Conservation (phyloP, 2,113 vertebrate genomes). For the Thamnophis sirtalis region DNA sequence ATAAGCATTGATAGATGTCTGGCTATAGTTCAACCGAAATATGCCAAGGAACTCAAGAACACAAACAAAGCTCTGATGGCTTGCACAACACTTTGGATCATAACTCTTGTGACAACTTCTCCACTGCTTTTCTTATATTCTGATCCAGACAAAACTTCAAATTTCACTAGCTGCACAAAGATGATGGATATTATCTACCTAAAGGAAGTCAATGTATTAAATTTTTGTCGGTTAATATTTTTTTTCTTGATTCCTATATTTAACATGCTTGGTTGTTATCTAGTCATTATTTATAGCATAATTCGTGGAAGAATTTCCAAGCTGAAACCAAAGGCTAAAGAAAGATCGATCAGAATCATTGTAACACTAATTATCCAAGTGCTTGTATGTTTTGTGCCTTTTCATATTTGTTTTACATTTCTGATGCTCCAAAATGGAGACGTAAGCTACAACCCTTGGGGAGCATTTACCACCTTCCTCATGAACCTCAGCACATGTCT, state of each 20-base stretch:
- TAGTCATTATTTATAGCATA: constrained; percentile 86
- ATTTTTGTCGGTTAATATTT: constrained; percentile 81
- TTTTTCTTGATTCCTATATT: constrained; percentile 88
- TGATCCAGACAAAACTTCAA: constrained; percentile 76
- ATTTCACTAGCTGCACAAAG: constrained; percentile 86
- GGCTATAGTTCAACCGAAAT: constrained; percentile 91
- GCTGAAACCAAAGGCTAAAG: constrained; percentile 91
- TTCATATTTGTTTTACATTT: constrained; percentile 84
- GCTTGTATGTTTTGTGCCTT: constrained; percentile 89
- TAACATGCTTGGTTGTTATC: constrained; percentile 90
- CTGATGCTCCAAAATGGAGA: constrained; percentile 69
- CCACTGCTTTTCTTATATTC: constrained; percentile 77
- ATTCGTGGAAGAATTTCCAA: constrained; percentile 84
- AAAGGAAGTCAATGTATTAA: constrained; percentile 74
- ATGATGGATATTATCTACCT: constrained; percentile 86
- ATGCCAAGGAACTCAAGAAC: constrained; percentile 88
- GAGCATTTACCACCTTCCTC: constrained; percentile 86
- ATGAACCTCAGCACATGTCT: constrained; percentile 94
- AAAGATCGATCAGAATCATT: constrained; percentile 93
- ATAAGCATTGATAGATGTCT: constrained; percentile 94
- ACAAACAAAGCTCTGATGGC: constrained; percentile 82
- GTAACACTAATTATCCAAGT: constrained; percentile 87
- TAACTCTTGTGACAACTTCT: constrained; percentile 78
- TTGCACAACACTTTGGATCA: constrained; percentile 83
- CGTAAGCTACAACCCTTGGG: constrained; percentile 76